Percentiles rank a stretch among this genome's conserved stretches.
Evolutionary conservation across 2,888 invertebrate species (phyloP).

Genomic region (Drepana falcataria): DNA sequence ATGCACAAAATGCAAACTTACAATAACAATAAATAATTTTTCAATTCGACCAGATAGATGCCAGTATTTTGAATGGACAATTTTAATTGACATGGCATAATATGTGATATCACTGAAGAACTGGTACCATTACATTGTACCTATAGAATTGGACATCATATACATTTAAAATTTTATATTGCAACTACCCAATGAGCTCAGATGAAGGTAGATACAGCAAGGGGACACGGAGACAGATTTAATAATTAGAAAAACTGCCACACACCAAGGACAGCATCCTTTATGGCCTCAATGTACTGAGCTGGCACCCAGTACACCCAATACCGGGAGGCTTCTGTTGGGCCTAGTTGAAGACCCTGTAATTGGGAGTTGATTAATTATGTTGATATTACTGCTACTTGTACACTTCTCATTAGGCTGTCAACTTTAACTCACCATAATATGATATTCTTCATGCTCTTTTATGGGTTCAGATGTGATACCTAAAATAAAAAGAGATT

Average conservation of each 20-base stretch:
- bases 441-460: constrained; percentile 93
- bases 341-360: constrained; percentile 92
- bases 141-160: constrained; percentile 47
- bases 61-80: constrained; percentile 66
- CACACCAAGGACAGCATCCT: constrained; percentile 92
- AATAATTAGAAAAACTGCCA: constrained; percentile 86
- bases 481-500: constrained; percentile 38
- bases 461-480: constrained; percentile 89
- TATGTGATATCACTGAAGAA: constrained; percentile 62
- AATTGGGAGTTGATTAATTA: constrained; percentile 4
- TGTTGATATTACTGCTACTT: background rate
- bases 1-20: constrained; percentile 67
- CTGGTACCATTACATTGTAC: constrained; percentile 57
- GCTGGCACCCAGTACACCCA: constrained; percentile 98
- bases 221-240: constrained; percentile 29
- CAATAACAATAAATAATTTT: constrained; percentile 69
- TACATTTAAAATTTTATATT: constrained; percentile 48
- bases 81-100: constrained; percentile 74
- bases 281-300: constrained; percentile 93
- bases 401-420: background rate
- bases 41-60: constrained; percentile 68
- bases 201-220: constrained; percentile 47
- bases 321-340: constrained; percentile 93
- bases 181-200: constrained; percentile 65
- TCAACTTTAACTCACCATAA: constrained; percentile 82